These are phyloP conservation scores for Merluccius polli DNA, from an alignment of 2,797 vertebrate species.

Conservation along the genomic window DNA sequence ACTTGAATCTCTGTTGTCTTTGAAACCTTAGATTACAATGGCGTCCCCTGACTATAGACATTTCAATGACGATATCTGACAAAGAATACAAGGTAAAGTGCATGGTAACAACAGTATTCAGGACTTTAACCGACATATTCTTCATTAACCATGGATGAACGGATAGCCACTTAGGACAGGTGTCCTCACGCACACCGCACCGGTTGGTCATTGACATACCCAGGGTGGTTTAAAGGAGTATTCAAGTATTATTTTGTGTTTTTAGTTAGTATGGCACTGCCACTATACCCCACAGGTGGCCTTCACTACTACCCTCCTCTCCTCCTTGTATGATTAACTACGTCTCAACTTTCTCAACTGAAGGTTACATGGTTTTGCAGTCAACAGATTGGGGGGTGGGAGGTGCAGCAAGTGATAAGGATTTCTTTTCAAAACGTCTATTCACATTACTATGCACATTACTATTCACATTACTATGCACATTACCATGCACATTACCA, in stretches of 20 bases:
- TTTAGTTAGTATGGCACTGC: background rate
- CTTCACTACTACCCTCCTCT: background rate
- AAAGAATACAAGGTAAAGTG: background rate
- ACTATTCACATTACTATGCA: background rate
- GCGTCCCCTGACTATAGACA: background rate
- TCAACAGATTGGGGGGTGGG: background rate
- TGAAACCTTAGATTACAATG: background rate
- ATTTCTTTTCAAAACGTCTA: background rate
- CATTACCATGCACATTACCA: background rate
- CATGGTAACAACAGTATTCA: background rate
- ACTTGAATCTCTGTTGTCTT: background rate
- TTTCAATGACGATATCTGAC: background rate
- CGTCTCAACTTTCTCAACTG: slow-evolving; percentile 19
- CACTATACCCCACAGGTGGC: background rate
- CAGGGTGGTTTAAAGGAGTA: background rate
- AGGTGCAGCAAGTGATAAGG: background rate
- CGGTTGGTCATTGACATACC: background rate
- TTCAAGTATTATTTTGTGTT: background rate
- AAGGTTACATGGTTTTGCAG: slow-evolving; percentile 33
- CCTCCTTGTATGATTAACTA: slow-evolving; percentile 30
- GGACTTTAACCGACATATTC: background rate
- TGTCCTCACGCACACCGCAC: background rate
- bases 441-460: too few species aligned
- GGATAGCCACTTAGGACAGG: background rate
- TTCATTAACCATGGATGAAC: background rate